Percentiles rank a stretch among this genome's conserved stretches.
These are phyloP conservation scores for Rhizomys pruinosus DNA, from an alignment of 2,113 vertebrate genomes.

Conservation along the genomic window DNA sequence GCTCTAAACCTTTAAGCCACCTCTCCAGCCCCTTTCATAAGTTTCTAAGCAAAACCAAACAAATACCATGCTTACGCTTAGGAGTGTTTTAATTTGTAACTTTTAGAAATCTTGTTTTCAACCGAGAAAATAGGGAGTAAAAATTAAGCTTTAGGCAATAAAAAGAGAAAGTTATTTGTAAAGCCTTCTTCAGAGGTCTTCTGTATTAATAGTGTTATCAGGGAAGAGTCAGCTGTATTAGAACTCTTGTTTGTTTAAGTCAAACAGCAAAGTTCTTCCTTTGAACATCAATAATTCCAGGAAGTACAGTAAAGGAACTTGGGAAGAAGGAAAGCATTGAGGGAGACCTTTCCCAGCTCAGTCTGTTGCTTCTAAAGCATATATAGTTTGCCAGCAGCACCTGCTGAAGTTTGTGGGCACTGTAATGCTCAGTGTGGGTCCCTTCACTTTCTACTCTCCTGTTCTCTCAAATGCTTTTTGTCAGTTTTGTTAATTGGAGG, in stretches of 20 bases:
- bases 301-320: slow-evolving; percentile 62
- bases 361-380: too few relatives aligned
- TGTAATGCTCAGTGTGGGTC: background rate
- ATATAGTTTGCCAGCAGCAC: too few relatives aligned
- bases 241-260: slow-evolving; percentile 76
- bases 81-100: background rate
- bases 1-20: too few relatives aligned
- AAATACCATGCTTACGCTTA: background rate
- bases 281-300: slow-evolving; percentile 76
- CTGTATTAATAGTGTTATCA: slow-evolving; percentile 2
- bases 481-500: background rate
- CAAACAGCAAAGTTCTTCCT: slow-evolving; percentile 77
- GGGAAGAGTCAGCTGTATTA: slow-evolving; percentile 75
- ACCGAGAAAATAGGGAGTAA: background rate
- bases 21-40: too few relatives aligned
- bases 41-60: background rate
- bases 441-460: background rate
- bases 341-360: background rate
- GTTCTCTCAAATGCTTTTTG: background rate
- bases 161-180: background rate
- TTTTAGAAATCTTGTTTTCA: slow-evolving; percentile 41
- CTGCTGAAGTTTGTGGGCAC: background rate
- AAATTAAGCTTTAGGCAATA: background rate
- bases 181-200: background rate
- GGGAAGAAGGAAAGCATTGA: slow-evolving; percentile 51